Percentiles rank a stretch among this genome's conserved stretches.
These are phyloP conservation scores for Alentia gelatinosa DNA, from an alignment of 2,888 invertebrate genomes.

Conservation along the genomic window DNA sequence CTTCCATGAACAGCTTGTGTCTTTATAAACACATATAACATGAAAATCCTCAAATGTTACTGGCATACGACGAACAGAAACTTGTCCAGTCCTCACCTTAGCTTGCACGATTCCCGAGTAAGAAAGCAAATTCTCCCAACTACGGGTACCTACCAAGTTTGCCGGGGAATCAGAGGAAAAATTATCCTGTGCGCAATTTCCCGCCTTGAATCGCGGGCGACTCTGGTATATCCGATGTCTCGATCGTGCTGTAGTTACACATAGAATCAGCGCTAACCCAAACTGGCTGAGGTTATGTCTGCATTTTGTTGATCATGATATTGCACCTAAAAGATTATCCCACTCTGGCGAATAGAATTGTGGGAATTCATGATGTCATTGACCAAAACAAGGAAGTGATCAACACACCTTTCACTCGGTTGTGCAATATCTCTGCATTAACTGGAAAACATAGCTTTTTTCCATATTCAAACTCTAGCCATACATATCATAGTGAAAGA, in stretches of 20 bases:
- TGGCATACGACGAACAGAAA: background rate
- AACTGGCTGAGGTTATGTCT: background rate
- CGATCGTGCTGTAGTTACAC: background rate
- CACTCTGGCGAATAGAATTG: conserved; percentile 30
- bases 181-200: conserved; percentile 24
- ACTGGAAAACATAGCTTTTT: too few species aligned
- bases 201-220: background rate
- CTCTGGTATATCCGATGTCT: background rate
- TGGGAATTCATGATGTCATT: conserved; percentile 44
- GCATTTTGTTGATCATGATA: background rate
- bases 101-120: background rate
- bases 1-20: background rate
- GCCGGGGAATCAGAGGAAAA: conserved; percentile 14
- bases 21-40: background rate
- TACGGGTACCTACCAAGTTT: conserved; percentile 2
- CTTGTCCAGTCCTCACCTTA: background rate
- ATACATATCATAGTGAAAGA: too few species aligned
- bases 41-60: background rate
- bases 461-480: too few species aligned
- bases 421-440: background rate
- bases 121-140: conserved; percentile 32
- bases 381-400: conserved; percentile 46
- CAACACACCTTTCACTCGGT: background rate
- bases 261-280: background rate
- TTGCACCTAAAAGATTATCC: conserved; percentile 31